Conservation (phyloP, 2,113 vertebrate genomes). For the Motacilla alba region DNA sequence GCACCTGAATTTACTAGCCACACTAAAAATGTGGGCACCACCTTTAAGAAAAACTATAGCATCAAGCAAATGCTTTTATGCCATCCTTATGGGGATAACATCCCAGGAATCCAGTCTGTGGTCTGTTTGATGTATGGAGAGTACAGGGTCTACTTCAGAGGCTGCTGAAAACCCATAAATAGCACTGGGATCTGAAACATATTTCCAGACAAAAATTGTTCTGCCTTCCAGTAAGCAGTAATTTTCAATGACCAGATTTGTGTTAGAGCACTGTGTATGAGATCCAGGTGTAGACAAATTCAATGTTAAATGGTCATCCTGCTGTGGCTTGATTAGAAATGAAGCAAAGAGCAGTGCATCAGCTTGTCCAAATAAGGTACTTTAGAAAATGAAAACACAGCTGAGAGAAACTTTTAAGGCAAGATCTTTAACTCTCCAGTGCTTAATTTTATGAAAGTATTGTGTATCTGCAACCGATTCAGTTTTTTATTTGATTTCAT, state of each 20-base stretch:
- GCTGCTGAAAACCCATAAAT: not conserved
- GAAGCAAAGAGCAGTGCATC: not conserved
- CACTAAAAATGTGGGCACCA: slow-evolving; percentile 17
- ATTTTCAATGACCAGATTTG: not conserved
- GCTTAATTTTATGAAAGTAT: not conserved
- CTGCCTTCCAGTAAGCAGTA: not conserved
- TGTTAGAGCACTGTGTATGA: not conserved
- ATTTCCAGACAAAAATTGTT: slow-evolving; percentile 2
- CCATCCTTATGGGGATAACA: not conserved
- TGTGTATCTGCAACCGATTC: not conserved
- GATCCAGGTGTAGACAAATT: not conserved
- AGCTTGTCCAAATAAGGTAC: not conserved
- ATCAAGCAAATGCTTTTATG: not conserved
- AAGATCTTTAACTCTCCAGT: not conserved
- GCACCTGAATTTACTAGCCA: not conserved
- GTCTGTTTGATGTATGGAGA: slow-evolving; percentile 45
- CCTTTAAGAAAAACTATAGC: not conserved
- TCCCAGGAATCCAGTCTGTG: slow-evolving; percentile 21
- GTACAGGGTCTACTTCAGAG: not conserved
- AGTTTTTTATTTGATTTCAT: not conserved
- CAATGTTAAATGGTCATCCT: not conserved
- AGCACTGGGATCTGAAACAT: not conserved
- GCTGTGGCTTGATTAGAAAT: not conserved
- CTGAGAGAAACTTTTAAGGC: not conserved
- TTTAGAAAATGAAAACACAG: not conserved